These are phyloP conservation scores for Chiridota heheva DNA, from an alignment of 35 echinoderm and acorn worm species.

Conservation along the genomic window DNA sequence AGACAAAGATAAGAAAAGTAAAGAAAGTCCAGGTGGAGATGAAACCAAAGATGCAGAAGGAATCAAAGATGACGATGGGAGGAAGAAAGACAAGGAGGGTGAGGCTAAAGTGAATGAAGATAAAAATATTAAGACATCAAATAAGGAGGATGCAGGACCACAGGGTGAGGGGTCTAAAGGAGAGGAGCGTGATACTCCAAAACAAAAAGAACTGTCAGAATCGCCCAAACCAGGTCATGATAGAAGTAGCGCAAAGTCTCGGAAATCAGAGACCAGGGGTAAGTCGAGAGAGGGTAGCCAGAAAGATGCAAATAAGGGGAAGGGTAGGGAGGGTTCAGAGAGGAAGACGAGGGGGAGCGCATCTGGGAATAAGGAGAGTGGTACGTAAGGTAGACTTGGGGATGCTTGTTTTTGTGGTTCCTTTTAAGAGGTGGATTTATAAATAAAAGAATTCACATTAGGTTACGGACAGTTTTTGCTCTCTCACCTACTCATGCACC, in stretches of 20 bases:
- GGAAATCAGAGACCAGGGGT: neutral
- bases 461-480: too few species aligned
- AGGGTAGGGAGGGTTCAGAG: too few species aligned
- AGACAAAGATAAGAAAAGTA: slow-evolving; percentile 4
- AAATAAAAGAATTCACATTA: too few species aligned
- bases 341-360: too few species aligned
- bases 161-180: neutral
- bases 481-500: too few species aligned
- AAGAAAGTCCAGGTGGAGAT: neutral
- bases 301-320: neutral
- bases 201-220: neutral
- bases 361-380: too few species aligned
- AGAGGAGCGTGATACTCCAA: neutral
- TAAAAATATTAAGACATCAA: slow-evolving; percentile 5
- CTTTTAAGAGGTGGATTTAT: too few species aligned
- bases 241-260: neutral
- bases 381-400: too few species aligned
- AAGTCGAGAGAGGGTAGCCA: neutral
- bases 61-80: neutral
- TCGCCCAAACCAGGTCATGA: too few species aligned
- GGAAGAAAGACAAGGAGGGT: neutral
- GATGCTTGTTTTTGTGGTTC: too few species aligned
- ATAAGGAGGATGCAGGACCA: neutral
- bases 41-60: neutral
- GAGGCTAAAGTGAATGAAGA: slow-evolving; percentile 23